Evolutionary conservation across 1,140 invertebrate genomes (phyloP), one percentile per base, ranked within the genome.

Genomic region (Micrasema longulum): DNA sequence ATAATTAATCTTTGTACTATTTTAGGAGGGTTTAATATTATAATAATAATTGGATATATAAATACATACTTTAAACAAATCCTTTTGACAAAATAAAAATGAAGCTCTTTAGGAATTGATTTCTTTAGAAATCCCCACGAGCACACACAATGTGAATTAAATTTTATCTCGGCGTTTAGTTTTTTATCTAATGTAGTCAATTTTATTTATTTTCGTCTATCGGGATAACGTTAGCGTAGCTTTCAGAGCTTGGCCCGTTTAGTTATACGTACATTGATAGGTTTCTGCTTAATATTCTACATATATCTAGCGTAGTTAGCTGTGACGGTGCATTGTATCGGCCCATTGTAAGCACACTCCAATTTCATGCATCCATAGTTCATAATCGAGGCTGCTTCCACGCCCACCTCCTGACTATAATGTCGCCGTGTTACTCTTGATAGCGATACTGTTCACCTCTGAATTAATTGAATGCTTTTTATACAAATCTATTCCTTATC

Each of bases 341-440:
- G 36, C 50, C 38, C 63, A 72, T 72, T 72, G 70, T 60, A 60
- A 16, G 52, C 71, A 72, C 66, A 45, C 45, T 64, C 55, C 72
- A 73, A 73, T 73, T 73, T 73, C 72, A 73, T 68, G 72, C 57
- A 52, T 69, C 65, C 66, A 67, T 73, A 63, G 41, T 52, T 69
- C 55, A 68, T 63, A 64, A 73, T 69, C 47, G 60, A 53, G 47
- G 60, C 50, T 48, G 62, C 53, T n/a, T 35, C 55, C 22, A 52
- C 60, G 31, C 69, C 22, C 23, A 43, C 2, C 38, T 14, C 65
- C 36, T 41, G 31, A 41, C 60, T 47, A 7, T 47, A 2, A 26
- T 31, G 22, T 26, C 20, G 38, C 26, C 43, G 20, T 16, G 55
- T 11, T 47, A 48, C 41, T 26, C 22, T 14, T 14, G 43, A 12